Percentiles rank a stretch among this genome's conserved stretches.
phyloP scores from a whole-genome alignment of 2,113 vertebrate species.

The Chelonoidis abingdonii region DNA sequence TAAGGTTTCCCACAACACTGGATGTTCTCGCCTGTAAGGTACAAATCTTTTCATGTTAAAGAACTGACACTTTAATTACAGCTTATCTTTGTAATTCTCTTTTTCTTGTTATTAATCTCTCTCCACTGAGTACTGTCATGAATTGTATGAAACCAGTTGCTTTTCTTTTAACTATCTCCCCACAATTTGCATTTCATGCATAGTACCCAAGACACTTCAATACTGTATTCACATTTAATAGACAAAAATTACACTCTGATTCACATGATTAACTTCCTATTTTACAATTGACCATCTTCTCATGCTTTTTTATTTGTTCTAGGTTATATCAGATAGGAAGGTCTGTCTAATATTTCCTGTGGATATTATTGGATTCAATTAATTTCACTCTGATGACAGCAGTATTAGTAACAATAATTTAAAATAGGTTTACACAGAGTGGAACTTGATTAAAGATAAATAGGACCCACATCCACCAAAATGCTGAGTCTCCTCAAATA shows the following conservation, averaged over 20 bases:
- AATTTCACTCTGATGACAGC: background rate
- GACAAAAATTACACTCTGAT: background rate
- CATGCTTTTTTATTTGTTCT: background rate
- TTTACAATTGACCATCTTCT: background rate
- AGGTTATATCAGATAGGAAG: background rate
- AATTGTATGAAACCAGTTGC: background rate
- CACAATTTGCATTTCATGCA: background rate
- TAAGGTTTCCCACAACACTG: background rate
- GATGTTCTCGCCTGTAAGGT: background rate
- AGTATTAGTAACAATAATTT: background rate
- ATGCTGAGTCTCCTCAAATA: background rate
- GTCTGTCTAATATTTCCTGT: background rate
- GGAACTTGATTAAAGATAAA: background rate
- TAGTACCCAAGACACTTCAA: background rate
- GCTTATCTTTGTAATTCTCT: background rate
- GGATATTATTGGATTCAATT: background rate
- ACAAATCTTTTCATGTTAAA: background rate
- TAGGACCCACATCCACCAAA: background rate
- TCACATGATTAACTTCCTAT: background rate
- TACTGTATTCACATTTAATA: background rate
- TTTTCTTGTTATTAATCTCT: slow-evolving; percentile 14
- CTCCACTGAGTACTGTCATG: background rate
- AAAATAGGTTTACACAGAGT: background rate
- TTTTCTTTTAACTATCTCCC: background rate
- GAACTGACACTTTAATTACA: slow-evolving; percentile 31